phyloP scores from a whole-genome alignment of 2,888 invertebrate species.

The Drosophila quinaria region DNA sequence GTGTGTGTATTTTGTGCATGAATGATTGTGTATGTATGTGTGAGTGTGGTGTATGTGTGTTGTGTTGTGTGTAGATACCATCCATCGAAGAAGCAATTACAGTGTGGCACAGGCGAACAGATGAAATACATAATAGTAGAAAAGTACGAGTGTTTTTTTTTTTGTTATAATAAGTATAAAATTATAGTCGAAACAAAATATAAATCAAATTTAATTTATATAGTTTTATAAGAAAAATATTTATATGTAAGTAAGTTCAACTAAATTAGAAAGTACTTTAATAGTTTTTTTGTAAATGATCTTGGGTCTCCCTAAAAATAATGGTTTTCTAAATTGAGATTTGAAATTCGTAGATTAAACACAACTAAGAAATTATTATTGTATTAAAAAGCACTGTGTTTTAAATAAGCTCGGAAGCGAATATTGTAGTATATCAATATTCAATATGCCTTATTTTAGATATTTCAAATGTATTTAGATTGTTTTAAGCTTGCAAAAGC shows the following conservation, averaged over 20 bases:
- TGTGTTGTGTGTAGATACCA: constrained; percentile 72
- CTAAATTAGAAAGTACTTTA: constrained; percentile 5
- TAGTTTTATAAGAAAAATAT: neutral
- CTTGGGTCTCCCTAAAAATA: neutral
- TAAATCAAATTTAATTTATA: constrained; percentile 36
- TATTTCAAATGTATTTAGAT: constrained; percentile 13
- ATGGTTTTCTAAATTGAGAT: neutral
- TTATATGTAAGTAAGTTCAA: constrained; percentile 2
- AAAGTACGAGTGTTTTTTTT: constrained; percentile 73
- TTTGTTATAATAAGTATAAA: constrained; percentile 57
- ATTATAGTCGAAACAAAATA: constrained; percentile 47
- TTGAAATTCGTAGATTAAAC: neutral
- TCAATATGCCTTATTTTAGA: constrained; percentile 7
- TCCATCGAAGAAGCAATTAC: constrained; percentile 84
- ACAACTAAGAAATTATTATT: neutral
- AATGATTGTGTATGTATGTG: constrained; percentile 21
- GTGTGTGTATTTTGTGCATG: constrained; percentile 13
- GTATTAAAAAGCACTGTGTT: constrained; percentile 18
- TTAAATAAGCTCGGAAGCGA: constrained; percentile 18
- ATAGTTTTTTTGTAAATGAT: neutral
- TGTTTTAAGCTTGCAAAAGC: constrained; percentile 42
- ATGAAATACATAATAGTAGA: constrained; percentile 84
- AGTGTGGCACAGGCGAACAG: constrained; percentile 84
- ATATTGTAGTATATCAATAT: neutral
- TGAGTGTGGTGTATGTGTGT: constrained; percentile 34